Evolutionary conservation across 1,140 invertebrate species (phyloP).

Genomic region (Rhagoletis zephyria): DNA sequence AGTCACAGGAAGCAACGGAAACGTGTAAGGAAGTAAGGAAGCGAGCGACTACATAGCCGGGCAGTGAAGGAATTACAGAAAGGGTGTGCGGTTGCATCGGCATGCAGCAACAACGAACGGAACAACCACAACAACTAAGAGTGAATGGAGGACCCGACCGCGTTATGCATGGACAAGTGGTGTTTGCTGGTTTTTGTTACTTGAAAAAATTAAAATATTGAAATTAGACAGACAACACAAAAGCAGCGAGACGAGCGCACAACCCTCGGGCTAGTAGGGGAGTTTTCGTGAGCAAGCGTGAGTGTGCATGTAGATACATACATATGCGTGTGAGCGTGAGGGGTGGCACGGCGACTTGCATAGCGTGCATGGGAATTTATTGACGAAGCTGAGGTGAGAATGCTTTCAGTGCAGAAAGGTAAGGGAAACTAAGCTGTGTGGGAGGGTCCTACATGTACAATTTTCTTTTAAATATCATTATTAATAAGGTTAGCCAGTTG

Average conservation of each 20-base stretch:
- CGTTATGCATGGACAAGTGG: slow-evolving; percentile 35
- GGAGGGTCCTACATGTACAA: neutral
- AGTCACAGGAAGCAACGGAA: slow-evolving; percentile 17
- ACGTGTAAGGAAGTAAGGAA: slow-evolving; percentile 43
- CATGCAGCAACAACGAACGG: neutral
- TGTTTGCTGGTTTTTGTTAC: neutral
- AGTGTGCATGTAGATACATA: neutral
- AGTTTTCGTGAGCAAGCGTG: neutral
- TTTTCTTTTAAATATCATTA: neutral
- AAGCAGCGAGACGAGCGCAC: neutral
- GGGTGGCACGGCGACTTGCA: neutral
- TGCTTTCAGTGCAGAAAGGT: neutral
- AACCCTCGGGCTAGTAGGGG: neutral
- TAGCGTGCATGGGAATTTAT: slow-evolving; percentile 32
- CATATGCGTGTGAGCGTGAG: neutral
- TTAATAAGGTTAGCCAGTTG: slow-evolving; percentile 29
- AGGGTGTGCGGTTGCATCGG: slow-evolving; percentile 9
- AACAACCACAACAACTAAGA: neutral
- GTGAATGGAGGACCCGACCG: neutral
- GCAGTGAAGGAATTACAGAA: slow-evolving; percentile 21
- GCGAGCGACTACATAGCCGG: neutral
- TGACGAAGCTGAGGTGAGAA: slow-evolving; percentile 23
- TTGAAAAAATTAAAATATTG: slow-evolving; percentile 37
- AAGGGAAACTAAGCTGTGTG: neutral
- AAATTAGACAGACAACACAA: slow-evolving; percentile 43